Evolutionary conservation across 2,113 vertebrate genomes (phyloP).

Genomic region (Osmerus eperlanus): DNA sequence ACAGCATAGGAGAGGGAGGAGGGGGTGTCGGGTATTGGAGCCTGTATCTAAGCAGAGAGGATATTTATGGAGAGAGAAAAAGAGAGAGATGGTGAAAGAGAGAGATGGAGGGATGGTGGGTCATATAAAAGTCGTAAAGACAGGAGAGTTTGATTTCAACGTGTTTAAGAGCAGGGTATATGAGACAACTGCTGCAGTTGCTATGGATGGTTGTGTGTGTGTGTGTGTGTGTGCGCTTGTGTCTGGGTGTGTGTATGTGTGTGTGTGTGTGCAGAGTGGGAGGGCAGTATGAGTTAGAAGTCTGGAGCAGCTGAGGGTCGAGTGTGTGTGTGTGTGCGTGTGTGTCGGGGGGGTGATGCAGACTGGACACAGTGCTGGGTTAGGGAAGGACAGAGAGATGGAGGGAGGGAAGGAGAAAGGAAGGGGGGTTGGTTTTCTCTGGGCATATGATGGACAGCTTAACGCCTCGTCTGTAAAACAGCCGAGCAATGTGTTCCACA

Average conservation of each 20-base stretch:
- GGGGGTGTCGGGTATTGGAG: not conserved
- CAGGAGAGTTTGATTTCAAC: slow-evolving; percentile 54
- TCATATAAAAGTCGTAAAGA: slow-evolving; percentile 49
- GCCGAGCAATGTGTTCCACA: slow-evolving; percentile 62
- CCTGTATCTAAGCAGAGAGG: slow-evolving; percentile 60
- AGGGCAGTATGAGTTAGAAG: slow-evolving; percentile 24
- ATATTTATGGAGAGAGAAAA: slow-evolving; percentile 60
- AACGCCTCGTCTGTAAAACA: slow-evolving; percentile 63
- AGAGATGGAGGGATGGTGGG: slow-evolving; percentile 1
- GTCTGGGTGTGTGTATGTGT: slow-evolving; percentile 4
- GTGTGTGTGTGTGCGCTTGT: slow-evolving; percentile 1
- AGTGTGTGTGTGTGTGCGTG: slow-evolving; percentile 16
- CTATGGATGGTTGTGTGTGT: slow-evolving; percentile 37
- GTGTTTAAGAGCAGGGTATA: slow-evolving; percentile 63
- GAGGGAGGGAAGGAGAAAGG: not conserved
- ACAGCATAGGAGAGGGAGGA: not conserved
- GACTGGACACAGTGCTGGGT: too few species aligned
- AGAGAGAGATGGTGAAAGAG: not conserved
- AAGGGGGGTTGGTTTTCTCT: slow-evolving; percentile 38
- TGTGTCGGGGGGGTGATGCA: not conserved
- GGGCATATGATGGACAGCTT: slow-evolving; percentile 64
- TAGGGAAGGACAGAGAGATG: too few species aligned
- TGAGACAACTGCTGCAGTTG: slow-evolving; percentile 40
- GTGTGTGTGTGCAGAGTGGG: slow-evolving; percentile 3
- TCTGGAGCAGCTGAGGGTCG: not conserved